Evolutionary conservation across 2,113 vertebrate species (phyloP).

Genomic region (Tautogolabrus adspersus): DNA sequence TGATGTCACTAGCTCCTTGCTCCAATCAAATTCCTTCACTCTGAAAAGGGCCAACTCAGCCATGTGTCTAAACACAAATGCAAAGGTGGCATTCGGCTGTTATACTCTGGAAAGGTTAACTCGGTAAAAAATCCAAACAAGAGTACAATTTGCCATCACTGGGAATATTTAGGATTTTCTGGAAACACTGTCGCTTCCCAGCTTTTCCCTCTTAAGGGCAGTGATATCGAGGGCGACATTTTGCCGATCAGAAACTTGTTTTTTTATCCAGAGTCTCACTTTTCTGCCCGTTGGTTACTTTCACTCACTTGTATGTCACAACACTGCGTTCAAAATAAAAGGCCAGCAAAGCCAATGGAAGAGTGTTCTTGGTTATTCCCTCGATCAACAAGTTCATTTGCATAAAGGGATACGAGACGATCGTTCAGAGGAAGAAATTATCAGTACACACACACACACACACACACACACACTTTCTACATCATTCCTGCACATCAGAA

Average conservation of each 20-base stretch:
- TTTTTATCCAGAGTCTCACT: not conserved
- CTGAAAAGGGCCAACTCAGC: slow-evolving; percentile 17
- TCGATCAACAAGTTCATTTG: slow-evolving; percentile 55
- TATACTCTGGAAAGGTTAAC: slow-evolving; percentile 25
- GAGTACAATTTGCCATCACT: not conserved
- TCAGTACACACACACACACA: slow-evolving; percentile 15
- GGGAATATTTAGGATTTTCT: not conserved
- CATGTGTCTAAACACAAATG: slow-evolving; percentile 11
- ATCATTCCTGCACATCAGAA: slow-evolving; percentile 33
- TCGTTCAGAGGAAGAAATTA: slow-evolving; percentile 56
- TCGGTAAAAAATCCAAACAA: not conserved
- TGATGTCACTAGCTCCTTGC: slow-evolving; percentile 49
- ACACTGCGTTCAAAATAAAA: slow-evolving; percentile 48
- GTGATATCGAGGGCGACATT: slow-evolving; percentile 52
- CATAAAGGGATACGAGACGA: slow-evolving; percentile 70
- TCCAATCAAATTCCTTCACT: not conserved
- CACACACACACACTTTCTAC: slow-evolving; percentile 17
- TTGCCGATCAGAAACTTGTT: slow-evolving; percentile 5
- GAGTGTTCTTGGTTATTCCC: slow-evolving; percentile 30
- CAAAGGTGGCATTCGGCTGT: not conserved
- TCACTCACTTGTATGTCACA: slow-evolving; percentile 3
- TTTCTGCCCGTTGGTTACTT: slow-evolving; percentile 1
- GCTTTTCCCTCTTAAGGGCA: slow-evolving; percentile 55
- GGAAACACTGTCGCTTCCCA: not conserved
- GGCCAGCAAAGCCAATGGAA: slow-evolving; percentile 43